These are phyloP conservation scores for Channa striata DNA, from an alignment of 2,797 vertebrate genomes.

Conservation along the genomic window DNA sequence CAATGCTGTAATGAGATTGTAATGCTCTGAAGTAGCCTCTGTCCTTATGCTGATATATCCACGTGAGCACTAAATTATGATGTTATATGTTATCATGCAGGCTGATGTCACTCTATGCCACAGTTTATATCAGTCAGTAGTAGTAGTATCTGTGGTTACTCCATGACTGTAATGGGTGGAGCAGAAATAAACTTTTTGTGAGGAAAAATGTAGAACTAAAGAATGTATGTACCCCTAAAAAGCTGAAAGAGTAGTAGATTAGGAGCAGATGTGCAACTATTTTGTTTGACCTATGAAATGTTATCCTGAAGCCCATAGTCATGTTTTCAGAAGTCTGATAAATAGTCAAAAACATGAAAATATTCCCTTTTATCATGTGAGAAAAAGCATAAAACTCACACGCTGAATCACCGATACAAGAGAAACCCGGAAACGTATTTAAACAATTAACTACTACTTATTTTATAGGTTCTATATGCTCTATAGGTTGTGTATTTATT, in stretches of 20 bases:
- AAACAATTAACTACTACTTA: fast-evolving
- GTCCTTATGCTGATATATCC: background rate
- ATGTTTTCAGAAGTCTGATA: background rate
- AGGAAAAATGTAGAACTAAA: background rate
- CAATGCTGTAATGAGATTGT: conserved; percentile 11
- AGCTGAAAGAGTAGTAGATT: too few relatives aligned
- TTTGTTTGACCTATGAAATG: background rate
- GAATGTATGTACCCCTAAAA: background rate
- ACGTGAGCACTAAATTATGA: background rate
- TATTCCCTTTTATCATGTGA: too few relatives aligned
- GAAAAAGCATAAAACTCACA: background rate
- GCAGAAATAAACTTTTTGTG: background rate
- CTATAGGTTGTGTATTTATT: background rate
- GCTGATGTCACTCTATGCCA: conserved; percentile 3
- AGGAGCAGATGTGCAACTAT: background rate
- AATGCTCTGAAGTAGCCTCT: background rate
- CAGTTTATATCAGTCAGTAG: background rate
- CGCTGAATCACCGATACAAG: too few relatives aligned
- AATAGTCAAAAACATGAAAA: too few relatives aligned
- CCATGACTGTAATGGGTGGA: background rate
- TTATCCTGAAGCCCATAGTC: background rate
- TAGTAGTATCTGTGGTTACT: background rate
- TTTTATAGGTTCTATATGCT: too few relatives aligned
- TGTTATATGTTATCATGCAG: background rate
- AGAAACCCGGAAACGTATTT: too few relatives aligned